phyloP scores from a whole-genome alignment of 2,113 vertebrate species.

The Hippocampus comes region DNA sequence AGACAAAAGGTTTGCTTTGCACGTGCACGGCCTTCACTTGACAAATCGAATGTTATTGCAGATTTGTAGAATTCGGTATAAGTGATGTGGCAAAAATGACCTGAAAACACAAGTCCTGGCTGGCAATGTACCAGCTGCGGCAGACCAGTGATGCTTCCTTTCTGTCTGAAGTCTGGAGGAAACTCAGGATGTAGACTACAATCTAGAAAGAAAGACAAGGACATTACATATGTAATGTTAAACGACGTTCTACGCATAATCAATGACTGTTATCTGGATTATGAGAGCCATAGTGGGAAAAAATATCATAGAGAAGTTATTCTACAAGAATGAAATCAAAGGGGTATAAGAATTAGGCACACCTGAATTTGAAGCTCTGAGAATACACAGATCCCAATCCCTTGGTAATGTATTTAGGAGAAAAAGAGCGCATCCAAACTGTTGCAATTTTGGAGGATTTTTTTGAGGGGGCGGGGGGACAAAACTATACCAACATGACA shows the following conservation, averaged over 20 bases:
- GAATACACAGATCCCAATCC: too few species aligned
- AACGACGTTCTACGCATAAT: neutral
- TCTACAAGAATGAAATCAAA: too few species aligned
- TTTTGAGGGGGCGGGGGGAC: too few species aligned
- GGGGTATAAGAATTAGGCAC: too few species aligned
- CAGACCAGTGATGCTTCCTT: constrained; percentile 82
- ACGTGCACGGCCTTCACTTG: neutral
- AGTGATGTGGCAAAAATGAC: constrained; percentile 36
- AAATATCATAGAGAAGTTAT: neutral
- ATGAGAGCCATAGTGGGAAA: neutral
- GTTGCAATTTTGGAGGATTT: too few species aligned
- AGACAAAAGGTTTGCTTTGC: neutral
- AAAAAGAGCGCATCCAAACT: too few species aligned
- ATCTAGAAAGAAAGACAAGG: constrained; percentile 60
- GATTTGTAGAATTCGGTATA: neutral
- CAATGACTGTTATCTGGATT: neutral
- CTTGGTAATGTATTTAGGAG: too few species aligned
- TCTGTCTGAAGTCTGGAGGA: constrained; percentile 77
- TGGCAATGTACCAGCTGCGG: constrained; percentile 78
- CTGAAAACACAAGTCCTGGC: constrained; percentile 77
- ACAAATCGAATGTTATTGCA: neutral
- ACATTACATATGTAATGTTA: neutral
- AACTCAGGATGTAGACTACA: constrained; percentile 78
- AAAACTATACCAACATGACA: too few species aligned
- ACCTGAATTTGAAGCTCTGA: too few species aligned